Base-by-base conservation (phyloP, 1,140 invertebrate species). In the Phymorhynchus buccinoides region DNA sequence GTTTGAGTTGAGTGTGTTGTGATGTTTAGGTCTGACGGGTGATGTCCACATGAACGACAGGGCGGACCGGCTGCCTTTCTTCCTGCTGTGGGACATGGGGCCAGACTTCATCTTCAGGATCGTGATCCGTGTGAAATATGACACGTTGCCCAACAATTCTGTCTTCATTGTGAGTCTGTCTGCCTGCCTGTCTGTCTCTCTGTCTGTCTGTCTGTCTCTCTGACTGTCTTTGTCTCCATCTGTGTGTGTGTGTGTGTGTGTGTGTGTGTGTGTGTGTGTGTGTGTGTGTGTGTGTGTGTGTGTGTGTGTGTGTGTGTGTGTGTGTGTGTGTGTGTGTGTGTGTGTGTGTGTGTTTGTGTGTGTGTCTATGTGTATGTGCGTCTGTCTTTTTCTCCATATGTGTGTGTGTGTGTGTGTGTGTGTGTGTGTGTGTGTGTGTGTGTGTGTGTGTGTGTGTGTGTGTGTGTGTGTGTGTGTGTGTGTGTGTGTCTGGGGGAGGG, bases 11-110 rank as follows among this genome's bases (percentile, higher is more conserved):
- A n/a, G 56, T 62, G 7, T 22, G 56, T 32, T n/a, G 68, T 39
- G 37, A 1, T 7, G 3, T 75, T 73, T 66, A 84, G 86, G 79
- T 44, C 41, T 86, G 83, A 81, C 86, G 27, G 83, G 83, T 4
- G 44, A 81, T 4, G 86, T 86, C 18, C 77, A 80, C 41, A 73
- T 86, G 18, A 75, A 86, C 83, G 32, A 68, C 42, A 62, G 66
- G 18, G 77, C 37, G 12, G 86, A 86, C 68, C 62, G 83, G 12
- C 62, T 77, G 14, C 83, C 83, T 0, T 32, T 42, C 71, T 86
- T 82, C 52, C 44, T 84, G n/a, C 32, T 84, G 14, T 84, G 83
- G 83, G 86, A 84, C 68, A 68, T 84, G 48, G 77, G 44, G 30
- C 68, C 42, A 6, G 66, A 84, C 52, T 66, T 41, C 4, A 48